phyloP scores from a whole-genome alignment of 2,113 vertebrate species.

The Acanthisitta chloris region DNA sequence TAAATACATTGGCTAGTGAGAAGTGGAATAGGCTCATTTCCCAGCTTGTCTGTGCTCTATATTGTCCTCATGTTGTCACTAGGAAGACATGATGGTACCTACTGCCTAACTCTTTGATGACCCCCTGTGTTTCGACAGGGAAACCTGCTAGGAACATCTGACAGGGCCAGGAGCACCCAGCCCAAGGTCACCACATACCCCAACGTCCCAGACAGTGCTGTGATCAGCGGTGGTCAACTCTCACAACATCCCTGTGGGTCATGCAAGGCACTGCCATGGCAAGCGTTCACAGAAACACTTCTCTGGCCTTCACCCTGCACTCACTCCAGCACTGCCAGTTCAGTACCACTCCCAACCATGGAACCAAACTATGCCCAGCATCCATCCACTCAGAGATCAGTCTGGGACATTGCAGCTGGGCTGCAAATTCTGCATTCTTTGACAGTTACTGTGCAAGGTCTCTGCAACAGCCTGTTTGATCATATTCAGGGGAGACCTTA shows the following conservation, averaged over 20 bases:
- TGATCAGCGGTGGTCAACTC: accelerated
- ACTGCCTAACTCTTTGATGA: neutral
- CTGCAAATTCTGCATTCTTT: neutral
- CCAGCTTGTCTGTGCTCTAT: neutral
- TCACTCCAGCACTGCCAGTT: neutral
- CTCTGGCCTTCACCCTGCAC: too few species aligned
- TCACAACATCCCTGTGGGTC: neutral
- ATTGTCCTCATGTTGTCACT: neutral
- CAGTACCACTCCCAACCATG: neutral
- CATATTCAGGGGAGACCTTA: too few species aligned
- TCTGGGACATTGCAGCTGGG: neutral
- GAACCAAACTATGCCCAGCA: neutral
- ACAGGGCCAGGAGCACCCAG: neutral
- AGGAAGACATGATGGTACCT: neutral
- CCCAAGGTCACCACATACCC: accelerated
- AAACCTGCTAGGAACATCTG: neutral
- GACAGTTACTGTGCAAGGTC: neutral
- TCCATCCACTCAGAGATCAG: neutral
- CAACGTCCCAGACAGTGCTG: neutral
- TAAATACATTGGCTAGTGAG: neutral
- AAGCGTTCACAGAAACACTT: neutral
- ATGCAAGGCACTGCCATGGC: neutral
- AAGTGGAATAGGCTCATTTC: neutral
- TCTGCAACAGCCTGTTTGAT: neutral
- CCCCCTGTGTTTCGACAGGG: neutral